phyloP scores from a whole-genome alignment of 2,888 invertebrate species.

The Cremastinae sp. region DNA sequence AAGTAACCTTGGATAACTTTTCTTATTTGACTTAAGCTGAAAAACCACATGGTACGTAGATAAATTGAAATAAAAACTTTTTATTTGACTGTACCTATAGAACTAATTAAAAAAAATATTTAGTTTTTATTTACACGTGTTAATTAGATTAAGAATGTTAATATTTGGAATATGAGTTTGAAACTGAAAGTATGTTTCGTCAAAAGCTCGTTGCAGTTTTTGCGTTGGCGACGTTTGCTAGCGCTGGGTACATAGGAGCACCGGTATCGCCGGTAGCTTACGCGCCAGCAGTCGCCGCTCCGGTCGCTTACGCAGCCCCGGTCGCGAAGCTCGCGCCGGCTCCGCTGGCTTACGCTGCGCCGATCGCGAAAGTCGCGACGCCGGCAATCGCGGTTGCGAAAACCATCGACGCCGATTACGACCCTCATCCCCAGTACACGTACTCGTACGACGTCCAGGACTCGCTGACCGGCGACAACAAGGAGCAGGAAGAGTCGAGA shows the following conservation, averaged over 20 bases:
- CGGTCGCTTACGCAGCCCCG: conserved; percentile 11
- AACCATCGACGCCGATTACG: conserved; percentile 56
- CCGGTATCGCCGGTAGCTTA: conserved; percentile 17
- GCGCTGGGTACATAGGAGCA: conserved; percentile 30
- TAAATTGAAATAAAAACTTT: no score
- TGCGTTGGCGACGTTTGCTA: conserved; percentile 38
- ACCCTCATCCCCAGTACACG: conserved; percentile 63
- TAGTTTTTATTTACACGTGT: no score
- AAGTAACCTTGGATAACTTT: no score
- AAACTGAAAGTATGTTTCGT: not conserved
- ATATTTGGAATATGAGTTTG: not conserved
- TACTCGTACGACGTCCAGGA: conserved; percentile 68
- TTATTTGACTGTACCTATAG: no score
- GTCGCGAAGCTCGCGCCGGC: conserved; percentile 32
- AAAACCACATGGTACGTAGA: no score
- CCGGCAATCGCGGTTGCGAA: conserved; percentile 53
- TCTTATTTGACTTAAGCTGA: no score
- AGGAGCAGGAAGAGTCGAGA: conserved; percentile 64
- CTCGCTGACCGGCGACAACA: conserved; percentile 67
- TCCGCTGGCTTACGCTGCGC: conserved; percentile 54
- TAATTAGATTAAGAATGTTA: no score
- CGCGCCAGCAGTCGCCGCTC: conserved; percentile 1
- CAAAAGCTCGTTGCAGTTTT: conserved; percentile 42
- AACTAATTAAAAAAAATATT: no score
- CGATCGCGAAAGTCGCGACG: conserved; percentile 54